These are phyloP conservation scores for Nyctibius grandis DNA, from an alignment of 2,797 vertebrate genomes.

Conservation along the genomic window DNA sequence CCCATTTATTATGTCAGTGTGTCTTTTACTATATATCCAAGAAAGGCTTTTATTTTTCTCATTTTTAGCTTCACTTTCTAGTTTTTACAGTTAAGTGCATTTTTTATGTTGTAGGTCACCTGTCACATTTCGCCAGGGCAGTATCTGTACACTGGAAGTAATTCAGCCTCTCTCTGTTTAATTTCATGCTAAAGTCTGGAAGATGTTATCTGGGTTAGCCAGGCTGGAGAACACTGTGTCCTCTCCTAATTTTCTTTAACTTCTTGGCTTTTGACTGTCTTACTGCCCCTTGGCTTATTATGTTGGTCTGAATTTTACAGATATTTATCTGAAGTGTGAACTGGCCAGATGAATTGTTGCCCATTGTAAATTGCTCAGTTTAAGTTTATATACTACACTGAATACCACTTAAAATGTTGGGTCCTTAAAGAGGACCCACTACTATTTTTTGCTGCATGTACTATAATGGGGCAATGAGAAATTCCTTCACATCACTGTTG, in stretches of 20 bases:
- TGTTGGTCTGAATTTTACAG: background rate
- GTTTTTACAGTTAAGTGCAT: conserved; percentile 53
- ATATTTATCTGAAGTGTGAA: conserved; percentile 20
- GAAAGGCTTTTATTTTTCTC: conserved; percentile 16
- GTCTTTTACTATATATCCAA: background rate
- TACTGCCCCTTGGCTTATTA: background rate
- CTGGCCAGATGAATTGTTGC: conserved; percentile 24
- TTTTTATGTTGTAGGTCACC: conserved; percentile 46
- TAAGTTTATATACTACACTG: background rate
- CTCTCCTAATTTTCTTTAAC: background rate
- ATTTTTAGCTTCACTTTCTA: conserved; percentile 35
- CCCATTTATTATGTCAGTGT: background rate
- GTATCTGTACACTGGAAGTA: conserved; percentile 16
- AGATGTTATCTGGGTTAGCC: conserved; percentile 54
- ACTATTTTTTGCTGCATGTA: background rate
- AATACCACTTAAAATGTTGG: background rate
- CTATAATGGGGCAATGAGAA: background rate
- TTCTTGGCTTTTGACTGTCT: conserved; percentile 13
- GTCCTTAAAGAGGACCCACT: background rate
- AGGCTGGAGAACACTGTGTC: background rate
- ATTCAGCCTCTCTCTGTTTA: conserved; percentile 44
- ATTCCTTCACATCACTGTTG: background rate
- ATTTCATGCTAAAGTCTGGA: conserved; percentile 48
- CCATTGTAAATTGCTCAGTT: background rate
- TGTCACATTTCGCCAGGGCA: conserved; percentile 20